A percentile compares a stretch with the other conserved stretches of the same genome.
Conservation (phyloP, 1,140 invertebrate species). For the Eueides isabella region DNA sequence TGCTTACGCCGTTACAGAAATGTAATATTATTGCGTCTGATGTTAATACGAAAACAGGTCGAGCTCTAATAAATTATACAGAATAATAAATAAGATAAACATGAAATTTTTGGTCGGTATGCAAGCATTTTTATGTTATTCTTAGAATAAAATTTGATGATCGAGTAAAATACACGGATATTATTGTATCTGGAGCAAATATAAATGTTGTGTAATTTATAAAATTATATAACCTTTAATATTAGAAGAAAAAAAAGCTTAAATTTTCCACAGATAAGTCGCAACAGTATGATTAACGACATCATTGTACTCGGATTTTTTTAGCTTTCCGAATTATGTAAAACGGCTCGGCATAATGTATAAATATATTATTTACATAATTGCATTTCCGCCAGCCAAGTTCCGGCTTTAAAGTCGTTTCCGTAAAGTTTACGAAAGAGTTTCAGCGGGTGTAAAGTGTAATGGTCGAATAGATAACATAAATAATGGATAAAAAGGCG, state of each 20-base stretch:
- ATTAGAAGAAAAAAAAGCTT: background rate
- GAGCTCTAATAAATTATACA: background rate
- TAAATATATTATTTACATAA: conserved; percentile 25
- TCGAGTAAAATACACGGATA: background rate
- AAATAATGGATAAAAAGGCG: conserved; percentile 30
- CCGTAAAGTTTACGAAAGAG: conserved; percentile 25
- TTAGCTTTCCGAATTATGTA: background rate
- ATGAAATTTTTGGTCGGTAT: background rate
- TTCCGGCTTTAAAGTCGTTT: conserved; percentile 25
- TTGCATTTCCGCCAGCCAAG: conserved; percentile 11
- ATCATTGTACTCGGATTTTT: background rate
- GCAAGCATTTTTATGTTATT: background rate
- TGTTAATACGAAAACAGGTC: background rate
- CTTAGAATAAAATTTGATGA: background rate
- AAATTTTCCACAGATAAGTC: background rate
- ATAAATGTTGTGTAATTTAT: too few species aligned
- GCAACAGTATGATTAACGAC: background rate
- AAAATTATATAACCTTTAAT: too few species aligned
- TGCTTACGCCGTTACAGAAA: background rate
- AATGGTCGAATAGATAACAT: conserved; percentile 30
- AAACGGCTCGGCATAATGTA: background rate
- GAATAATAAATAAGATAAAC: conserved; percentile 4
- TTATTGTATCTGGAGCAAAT: too few species aligned
- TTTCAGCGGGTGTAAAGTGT: conserved; percentile 31
- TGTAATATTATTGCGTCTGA: background rate